phyloP scores from a whole-genome alignment of 2,888 invertebrate species.

The Agrilus biguttatus region DNA sequence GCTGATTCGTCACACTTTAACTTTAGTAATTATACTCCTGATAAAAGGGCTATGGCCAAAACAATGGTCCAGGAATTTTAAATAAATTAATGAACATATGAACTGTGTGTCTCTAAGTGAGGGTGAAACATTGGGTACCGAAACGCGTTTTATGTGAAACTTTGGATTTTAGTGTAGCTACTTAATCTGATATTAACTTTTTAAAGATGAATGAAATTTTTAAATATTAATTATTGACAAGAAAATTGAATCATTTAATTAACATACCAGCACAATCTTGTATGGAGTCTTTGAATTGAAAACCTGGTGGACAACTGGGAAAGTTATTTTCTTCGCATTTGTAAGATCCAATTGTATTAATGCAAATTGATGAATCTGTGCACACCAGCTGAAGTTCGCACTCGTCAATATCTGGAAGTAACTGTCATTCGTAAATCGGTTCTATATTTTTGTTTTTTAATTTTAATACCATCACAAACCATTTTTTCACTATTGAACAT shows the following conservation, averaged over 20 bases:
- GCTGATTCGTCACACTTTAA: too few relatives aligned
- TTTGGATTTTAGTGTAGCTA: too few relatives aligned
- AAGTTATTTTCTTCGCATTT: conserved; percentile 21
- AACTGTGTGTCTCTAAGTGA: too few relatives aligned
- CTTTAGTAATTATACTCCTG: too few relatives aligned
- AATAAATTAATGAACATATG: too few relatives aligned
- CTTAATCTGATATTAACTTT: too few relatives aligned
- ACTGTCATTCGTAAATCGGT: not conserved
- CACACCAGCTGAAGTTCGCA: conserved; percentile 25
- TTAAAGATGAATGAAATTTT: too few relatives aligned
- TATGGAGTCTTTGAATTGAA: conserved; percentile 24
- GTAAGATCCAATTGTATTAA: conserved; percentile 28
- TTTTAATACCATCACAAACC: conserved; percentile 35
- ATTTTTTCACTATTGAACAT: conserved; percentile 38
- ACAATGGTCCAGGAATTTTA: too few relatives aligned
- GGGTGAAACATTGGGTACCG: too few relatives aligned
- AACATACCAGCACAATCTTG: conserved; percentile 22
- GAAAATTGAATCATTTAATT: not conserved
- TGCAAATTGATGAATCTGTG: conserved; percentile 22
- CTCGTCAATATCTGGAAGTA: conserved; percentile 26
- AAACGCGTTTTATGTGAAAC: too few relatives aligned
- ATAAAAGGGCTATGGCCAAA: too few relatives aligned
- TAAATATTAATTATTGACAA: too few relatives aligned
- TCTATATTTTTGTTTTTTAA: not conserved
- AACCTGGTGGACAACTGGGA: conserved; percentile 27